Evolutionary conservation across 2,113 vertebrate species (phyloP), one percentile per base, ranked within the genome.

Genomic region (Clarias batrachus): DNA sequence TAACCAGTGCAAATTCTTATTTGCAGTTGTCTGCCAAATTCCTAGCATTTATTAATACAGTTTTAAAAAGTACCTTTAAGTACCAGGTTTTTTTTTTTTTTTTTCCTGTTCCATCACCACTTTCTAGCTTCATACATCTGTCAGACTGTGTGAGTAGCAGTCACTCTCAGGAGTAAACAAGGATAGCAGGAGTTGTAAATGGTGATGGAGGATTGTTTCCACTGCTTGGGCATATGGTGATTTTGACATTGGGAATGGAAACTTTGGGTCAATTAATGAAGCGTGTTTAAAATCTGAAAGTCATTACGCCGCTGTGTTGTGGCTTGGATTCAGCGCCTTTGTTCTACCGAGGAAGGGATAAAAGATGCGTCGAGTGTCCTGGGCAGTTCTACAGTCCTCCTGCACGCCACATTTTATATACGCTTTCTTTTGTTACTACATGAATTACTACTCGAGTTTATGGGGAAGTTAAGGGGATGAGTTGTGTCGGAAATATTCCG

Each of bases 161-260:
- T 83, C 73, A 17, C 25, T 48, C 63, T 81, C 13, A 5, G 33
- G 63, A 21, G 81, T 90, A 87, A 90, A 91, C 88, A 90, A 85
- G 76, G 82, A 85, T 85, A 48, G 78, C 65, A 71, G 78, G 81
- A 82, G 62, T 89, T 86, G 73, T 86, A 88, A 85, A 90, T 90
- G 73, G 65, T 86, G 65, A 89, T 74, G 52, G n/a, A 80, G 83
- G 84, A 87, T 87, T 86, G 65, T 90, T 89, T 90, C 88, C 89
- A 90, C 86, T 88, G 82, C 81, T 56, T 17, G 68, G 82, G 78
- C 84, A 90, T 74, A 63, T 82, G 59, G 77, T 88, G 83, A 82
- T 80, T 87, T 87, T 77, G 85, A 71, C 41, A 59, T 73, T 60
- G 87, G 54, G 76, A 83, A 87, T 30, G 60, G 87, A 87, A 89